Conservation (phyloP, 2,888 invertebrate species). For the Parnassius apollo region DNA sequence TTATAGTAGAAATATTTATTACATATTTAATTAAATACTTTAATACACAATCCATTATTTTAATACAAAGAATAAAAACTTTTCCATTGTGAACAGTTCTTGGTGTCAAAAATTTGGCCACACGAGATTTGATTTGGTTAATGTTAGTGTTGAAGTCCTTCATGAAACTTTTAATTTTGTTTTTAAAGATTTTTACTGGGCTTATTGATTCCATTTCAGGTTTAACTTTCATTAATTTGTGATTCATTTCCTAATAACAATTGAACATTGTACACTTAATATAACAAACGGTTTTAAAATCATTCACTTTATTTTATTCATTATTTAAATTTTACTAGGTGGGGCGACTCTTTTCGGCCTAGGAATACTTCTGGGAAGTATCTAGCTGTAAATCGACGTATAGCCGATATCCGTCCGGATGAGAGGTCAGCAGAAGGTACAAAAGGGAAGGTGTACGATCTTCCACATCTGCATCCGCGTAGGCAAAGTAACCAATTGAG, state of each 20-base stretch:
- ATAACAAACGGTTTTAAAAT: neutral
- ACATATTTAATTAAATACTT: too few species aligned
- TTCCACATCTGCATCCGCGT: too few species aligned
- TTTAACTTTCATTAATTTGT: slow-evolving; percentile 28
- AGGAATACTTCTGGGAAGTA: too few species aligned
- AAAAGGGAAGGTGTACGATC: too few species aligned
- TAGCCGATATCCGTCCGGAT: too few species aligned
- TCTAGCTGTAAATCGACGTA: too few species aligned
- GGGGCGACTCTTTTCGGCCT: too few species aligned
- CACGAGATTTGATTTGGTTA: slow-evolving; percentile 33
- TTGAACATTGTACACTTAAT: neutral
- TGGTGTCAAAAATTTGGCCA: slow-evolving; percentile 26
- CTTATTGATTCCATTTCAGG: slow-evolving; percentile 30
- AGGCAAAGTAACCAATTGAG: too few species aligned
- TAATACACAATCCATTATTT: neutral
- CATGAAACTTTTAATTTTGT: slow-evolving; percentile 35
- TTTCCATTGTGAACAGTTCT: slow-evolving; percentile 13
- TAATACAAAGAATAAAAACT: slow-evolving; percentile 5
- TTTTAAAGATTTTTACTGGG: slow-evolving; percentile 31
- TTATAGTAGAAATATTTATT: too few species aligned
- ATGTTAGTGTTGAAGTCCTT: slow-evolving; percentile 35
- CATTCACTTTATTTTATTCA: too few species aligned
- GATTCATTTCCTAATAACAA: slow-evolving; percentile 27
- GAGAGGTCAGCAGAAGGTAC: too few species aligned
- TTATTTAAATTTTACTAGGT: too few species aligned